Conservation (phyloP, 2,797 vertebrate species). For the Cercopithecus neglectus region DNA sequence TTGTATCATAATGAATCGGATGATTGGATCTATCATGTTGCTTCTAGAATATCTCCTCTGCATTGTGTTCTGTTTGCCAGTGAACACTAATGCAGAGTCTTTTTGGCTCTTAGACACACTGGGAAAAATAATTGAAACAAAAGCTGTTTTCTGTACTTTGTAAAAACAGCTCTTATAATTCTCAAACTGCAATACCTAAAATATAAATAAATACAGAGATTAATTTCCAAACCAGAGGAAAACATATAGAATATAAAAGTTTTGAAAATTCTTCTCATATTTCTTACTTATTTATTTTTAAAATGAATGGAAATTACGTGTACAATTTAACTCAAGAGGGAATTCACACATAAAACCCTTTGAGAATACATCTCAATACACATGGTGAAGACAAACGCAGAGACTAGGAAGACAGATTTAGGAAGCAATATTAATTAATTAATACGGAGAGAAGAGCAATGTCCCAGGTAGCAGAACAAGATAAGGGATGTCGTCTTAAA, state of each 20-base stretch:
- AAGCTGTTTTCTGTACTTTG: background rate
- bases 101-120: constrained; percentile 20
- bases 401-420: background rate
- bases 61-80: background rate
- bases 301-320: background rate
- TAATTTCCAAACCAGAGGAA: constrained; percentile 49
- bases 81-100: background rate
- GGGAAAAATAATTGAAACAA: background rate
- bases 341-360: background rate
- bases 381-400: background rate
- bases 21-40: constrained; percentile 47
- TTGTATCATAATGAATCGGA: constrained; percentile 69
- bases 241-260: background rate
- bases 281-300: background rate
- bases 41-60: background rate
- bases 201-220: background rate
- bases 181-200: background rate
- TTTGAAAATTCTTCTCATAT: background rate
- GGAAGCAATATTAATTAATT: background rate
- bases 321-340: background rate
- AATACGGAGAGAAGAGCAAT: background rate
- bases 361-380: background rate
- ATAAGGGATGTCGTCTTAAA: background rate
- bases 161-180: constrained; percentile 31
- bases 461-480: background rate